Evolutionary conservation across 2,888 invertebrate genomes (phyloP), one percentile per base, ranked within the genome.

Genomic region (Cerastis leucographa): DNA sequence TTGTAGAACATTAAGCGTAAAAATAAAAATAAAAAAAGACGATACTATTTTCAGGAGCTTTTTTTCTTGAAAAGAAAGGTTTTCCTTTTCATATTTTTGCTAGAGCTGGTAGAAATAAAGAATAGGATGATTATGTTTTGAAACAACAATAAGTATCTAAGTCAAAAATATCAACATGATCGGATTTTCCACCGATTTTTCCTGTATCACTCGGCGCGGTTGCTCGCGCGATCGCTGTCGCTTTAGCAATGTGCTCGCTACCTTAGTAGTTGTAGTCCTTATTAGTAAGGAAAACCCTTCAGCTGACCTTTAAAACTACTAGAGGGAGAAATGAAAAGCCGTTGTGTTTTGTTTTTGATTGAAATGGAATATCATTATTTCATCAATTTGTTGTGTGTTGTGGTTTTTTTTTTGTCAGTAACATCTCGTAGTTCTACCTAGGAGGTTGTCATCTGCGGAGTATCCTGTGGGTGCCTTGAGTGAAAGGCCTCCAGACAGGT

Each of bases 261-360:
- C 64, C 68, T 84, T 25, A 70, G 25, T 49, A n/a, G n/a, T n/a
- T n/a, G n/a, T n/a, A n/a, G n/a, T n/a, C n/a, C n/a, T n/a, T n/a
- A 70, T 69, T 54, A 74, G 40, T 56, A 49, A 51, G 17, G 40
- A 42, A 83, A 82, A 42, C 40, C 42, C 68, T 74, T 80, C 49
- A 64, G 61, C 42, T 74, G 64, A 69, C 68, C 59, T 62, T 54
- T 64, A 62, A 17, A 44, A 49, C 19, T 69, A 70, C 54, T 14
- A 8, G 19, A 44, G 12, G 25, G 29, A 22, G 22, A 51, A 25
- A 44, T 35, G 54, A 64, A 84, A 61, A 64, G 7, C 64, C n/a
- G 44, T 35, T 19, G 17, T 59, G 22, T 14, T 46, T 72, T 65
- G 49, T 29, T 14, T 81, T 75, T 17, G 56, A 12, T 22, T 17